Evolutionary conservation across 1,140 invertebrate species (phyloP).

Genomic region (Lysiphlebus fabarum): DNA sequence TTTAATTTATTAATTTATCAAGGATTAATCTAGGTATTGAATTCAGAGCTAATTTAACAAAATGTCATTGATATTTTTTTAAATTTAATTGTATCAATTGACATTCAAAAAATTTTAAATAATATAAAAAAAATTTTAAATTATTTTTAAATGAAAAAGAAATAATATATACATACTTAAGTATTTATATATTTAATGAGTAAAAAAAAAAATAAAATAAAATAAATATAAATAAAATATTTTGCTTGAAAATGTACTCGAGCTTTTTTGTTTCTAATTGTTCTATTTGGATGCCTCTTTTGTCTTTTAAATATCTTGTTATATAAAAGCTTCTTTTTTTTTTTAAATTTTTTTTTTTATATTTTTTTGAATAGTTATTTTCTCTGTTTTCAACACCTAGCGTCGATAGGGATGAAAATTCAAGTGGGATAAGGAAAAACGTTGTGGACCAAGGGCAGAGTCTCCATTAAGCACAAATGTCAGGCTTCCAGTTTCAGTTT

Average conservation of each 20-base stretch:
- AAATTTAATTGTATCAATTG: too few species aligned
- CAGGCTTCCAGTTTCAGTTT: constrained; percentile 43
- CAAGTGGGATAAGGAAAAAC: constrained; percentile 46
- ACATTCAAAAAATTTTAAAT: too few species aligned
- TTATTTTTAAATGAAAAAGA: not conserved
- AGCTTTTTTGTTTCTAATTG: not conserved
- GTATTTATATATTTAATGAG: not conserved
- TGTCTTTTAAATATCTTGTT: not conserved
- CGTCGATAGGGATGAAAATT: constrained; percentile 52
- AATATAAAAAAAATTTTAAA: not conserved
- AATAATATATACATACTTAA: constrained; percentile 1
- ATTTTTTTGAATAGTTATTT: constrained; percentile 14
- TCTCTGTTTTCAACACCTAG: constrained; percentile 34
- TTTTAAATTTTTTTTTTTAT: constrained; percentile 19
- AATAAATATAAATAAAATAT: not conserved
- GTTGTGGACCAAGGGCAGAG: constrained; percentile 49
- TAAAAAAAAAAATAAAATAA: constrained; percentile 3
- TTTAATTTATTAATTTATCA: not conserved
- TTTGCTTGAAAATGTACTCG: not conserved
- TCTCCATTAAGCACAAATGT: constrained; percentile 45
- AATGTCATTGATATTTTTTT: too few species aligned
- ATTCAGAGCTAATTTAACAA: constrained; percentile 8
- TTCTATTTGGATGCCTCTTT: not conserved
- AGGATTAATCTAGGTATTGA: constrained; percentile 1
- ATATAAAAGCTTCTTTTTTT: constrained; percentile 13